A percentile compares a stretch with the other conserved stretches of the same genome.
These are phyloP conservation scores for Sialis fuliginosa DNA, from an alignment of 2,888 invertebrate species.

Conservation along the genomic window DNA sequence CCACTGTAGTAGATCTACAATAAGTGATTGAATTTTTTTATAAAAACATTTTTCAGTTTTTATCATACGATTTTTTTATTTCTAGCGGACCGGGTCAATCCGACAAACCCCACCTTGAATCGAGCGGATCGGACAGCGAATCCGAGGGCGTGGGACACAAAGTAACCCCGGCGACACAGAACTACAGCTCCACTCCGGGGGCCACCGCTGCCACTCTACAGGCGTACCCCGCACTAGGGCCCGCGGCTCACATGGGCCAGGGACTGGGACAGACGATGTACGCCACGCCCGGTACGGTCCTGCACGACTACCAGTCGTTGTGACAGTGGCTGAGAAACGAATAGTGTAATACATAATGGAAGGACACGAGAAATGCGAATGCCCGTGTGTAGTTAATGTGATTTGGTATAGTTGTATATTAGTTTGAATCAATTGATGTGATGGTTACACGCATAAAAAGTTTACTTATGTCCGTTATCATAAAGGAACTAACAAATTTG, in stretches of 20 bases:
- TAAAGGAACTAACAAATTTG: too few species aligned
- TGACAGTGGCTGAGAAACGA: constrained; percentile 23
- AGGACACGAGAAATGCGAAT: too few species aligned
- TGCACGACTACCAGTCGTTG: constrained; percentile 28
- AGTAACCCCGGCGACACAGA: constrained; percentile 4
- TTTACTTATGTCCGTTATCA: too few species aligned
- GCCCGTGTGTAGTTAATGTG: too few species aligned
- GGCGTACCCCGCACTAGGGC: constrained; percentile 12
- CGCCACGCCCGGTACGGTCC: constrained; percentile 19
- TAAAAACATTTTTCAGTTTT: too few species aligned
- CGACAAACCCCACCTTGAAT: constrained; percentile 25
- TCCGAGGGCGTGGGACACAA: constrained; percentile 16
- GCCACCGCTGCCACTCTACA: constrained; percentile 10
- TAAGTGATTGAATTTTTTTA: too few species aligned
- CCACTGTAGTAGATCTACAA: too few species aligned
- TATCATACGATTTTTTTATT: constrained; percentile 9
- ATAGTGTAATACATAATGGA: too few species aligned
- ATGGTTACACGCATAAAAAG: too few species aligned
- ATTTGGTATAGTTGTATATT: too few species aligned
- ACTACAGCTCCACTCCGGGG: constrained; percentile 12
- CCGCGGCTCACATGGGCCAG: constrained; percentile 13
- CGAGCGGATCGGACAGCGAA: constrained; percentile 26
- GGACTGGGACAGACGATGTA: constrained; percentile 22
- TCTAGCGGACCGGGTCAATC: constrained; percentile 22
- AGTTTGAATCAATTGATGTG: too few species aligned